phyloP scores from a whole-genome alignment of 2,797 vertebrate species.

The Trichosurus vulpecula region DNA sequence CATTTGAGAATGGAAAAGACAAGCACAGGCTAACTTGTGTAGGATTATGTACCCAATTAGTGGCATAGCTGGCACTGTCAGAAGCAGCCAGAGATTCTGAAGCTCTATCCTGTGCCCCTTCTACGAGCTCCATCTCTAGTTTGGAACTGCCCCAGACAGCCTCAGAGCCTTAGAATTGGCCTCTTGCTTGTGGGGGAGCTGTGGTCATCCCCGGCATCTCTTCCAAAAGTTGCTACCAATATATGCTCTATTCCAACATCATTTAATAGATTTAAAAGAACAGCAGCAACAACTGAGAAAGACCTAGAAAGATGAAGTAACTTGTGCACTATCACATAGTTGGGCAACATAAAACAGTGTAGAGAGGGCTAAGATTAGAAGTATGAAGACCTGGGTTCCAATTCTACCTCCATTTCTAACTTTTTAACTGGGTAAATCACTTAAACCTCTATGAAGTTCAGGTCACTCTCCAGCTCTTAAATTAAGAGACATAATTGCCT shows the following conservation, averaged over 20 bases:
- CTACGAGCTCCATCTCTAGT: background rate
- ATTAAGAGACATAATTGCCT: background rate
- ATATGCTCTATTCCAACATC: background rate
- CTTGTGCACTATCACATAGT: no score
- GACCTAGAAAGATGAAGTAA: no score
- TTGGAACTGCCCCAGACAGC: background rate
- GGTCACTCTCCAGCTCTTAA: background rate
- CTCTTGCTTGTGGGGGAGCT: no score
- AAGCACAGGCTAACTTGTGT: background rate
- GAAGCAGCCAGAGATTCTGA: background rate
- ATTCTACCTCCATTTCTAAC: background rate
- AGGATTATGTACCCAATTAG: background rate
- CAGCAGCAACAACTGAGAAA: background rate
- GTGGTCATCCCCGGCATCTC: no score
- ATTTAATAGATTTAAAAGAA: background rate
- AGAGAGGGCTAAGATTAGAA: background rate
- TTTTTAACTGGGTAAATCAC: background rate
- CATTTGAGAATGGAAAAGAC: background rate
- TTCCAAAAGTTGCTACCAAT: background rate
- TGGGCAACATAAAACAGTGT: background rate
- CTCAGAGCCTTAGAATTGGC: background rate
- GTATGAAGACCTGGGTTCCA: background rate
- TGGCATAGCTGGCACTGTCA: no score
- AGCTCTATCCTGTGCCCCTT: no score
- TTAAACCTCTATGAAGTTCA: background rate